Evolutionary conservation across 2,797 vertebrate species (phyloP), one percentile per base, ranked within the genome.

Genomic region (Bovichtus variegatus): DNA sequence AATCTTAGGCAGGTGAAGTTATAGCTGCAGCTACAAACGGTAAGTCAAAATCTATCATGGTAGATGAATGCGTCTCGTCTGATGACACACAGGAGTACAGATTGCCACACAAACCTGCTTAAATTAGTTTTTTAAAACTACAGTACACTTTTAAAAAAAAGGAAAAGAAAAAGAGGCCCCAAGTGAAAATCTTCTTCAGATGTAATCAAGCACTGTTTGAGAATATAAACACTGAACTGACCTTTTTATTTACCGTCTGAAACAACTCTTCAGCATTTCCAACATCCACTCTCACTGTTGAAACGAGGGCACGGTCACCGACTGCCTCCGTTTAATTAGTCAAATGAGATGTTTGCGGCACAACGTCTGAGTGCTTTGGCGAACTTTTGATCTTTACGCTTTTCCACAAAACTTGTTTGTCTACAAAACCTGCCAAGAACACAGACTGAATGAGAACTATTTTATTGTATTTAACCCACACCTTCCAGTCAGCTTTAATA

Each of bases 391-490:
- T 74, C 43, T 6, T 16, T 29, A 5, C 23, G 12, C 53, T 70
- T 70, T 58, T 27, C 19, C 18, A 5, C 18, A 62, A 64, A 63
- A 64, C 8, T 12, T 54, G 61, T 51, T 57, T 68, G 31, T 31
- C 40, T n/a, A 29, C 15, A 34, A 44, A 59, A 34, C 47, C 54
- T 59, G 23, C 64, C 15, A 1, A 9, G 18, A 62, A 34, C 19
- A 19, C 18, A 15, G 21, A 50, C 27, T 29, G 38, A 53, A 13
- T 43, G 4, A 40, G 8, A 41, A 7, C 13, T 25, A 12, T 34
- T 4, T 51, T 50, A 40, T 64, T 47, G 1, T 44, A 9, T 36
- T 55, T 21, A 46, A 34, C 29, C 0, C 12, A 15, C 54, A 65
- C 34, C 40, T 36, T 34, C 7, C 34, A 63, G 4, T 54, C 25